Evolutionary conservation across 1,140 invertebrate species (phyloP), one percentile per base, ranked within the genome.

Genomic region (Probaryconus sp.): DNA sequence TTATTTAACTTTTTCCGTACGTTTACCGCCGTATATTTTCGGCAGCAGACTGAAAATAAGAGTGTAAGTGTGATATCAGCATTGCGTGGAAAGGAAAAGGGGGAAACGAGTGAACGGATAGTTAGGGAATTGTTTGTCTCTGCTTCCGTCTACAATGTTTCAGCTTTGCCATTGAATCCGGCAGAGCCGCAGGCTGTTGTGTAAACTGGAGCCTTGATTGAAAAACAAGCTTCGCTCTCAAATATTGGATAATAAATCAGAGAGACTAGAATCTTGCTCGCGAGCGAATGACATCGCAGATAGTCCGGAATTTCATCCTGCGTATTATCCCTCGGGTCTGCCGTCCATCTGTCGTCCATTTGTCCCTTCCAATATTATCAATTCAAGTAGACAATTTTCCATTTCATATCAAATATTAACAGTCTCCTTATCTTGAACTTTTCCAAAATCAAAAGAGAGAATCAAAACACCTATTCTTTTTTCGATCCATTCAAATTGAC

Each of bases 231-330:
- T 83, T 77, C 78, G 79, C 81, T 80, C 81, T 85, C 84, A 86
- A 86, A 86, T 84, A 85, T 84, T 85, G 83, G 81, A 85, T 83
- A 81, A 85, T 85, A 85, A 85, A 85, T 84, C 82, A 79, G 75
- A 80, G 70, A 76, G 68, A 64, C 70, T 43, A 71, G 56, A 70
- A 78, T 77, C 63, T 65, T 55, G 55, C 56, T 80, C 72, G 21
- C 14, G 71, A 74, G 47, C 69, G 53, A 68, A 42, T 77, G 67
- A 70, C 53, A 26, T 74, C 65, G 30, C 37, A 64, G 37, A 73
- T 69, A 42, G 58, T 69, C 67, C 70, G 16, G 55, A 74, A 68
- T 74, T 68, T 53, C 60, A 64, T 51, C 35, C 13, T 64, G 33
- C 61, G 47, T 55, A 61, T 65, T 45, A 65, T 67, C 24, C 37